Evolutionary conservation across 2,113 vertebrate genomes (phyloP).

Genomic region (Dicentrarchus labrax): DNA sequence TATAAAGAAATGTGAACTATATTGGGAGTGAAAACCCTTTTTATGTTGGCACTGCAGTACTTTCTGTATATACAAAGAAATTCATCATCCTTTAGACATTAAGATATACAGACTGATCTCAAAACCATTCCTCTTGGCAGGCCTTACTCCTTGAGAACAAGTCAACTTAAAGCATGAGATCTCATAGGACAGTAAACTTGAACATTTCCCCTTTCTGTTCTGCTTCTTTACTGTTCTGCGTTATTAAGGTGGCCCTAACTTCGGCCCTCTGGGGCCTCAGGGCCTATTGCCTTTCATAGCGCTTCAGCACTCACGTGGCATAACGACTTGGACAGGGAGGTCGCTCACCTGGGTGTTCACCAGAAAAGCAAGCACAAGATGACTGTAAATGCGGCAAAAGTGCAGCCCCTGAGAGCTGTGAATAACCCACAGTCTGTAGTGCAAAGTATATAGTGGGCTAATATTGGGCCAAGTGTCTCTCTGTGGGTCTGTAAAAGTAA

Average conservation of each 20-base stretch:
- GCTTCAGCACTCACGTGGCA: constrained; percentile 49
- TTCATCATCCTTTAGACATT: constrained; percentile 4
- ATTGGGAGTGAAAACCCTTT: not conserved
- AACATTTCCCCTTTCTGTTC: constrained; percentile 46
- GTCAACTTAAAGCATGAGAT: constrained; percentile 27
- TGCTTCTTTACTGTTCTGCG: constrained; percentile 20
- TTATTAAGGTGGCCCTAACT: constrained; percentile 8
- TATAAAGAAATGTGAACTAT: constrained; percentile 15
- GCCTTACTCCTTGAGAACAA: constrained; percentile 25
- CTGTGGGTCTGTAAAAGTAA: constrained; percentile 57
- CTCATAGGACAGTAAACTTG: constrained; percentile 23
- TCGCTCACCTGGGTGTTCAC: constrained; percentile 50
- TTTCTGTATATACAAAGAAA: not conserved
- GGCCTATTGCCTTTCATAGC: constrained; percentile 61
- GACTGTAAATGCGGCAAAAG: constrained; percentile 32
- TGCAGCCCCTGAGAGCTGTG: constrained; percentile 54
- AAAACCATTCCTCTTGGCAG: constrained; percentile 43
- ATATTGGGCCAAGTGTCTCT: constrained; percentile 25
- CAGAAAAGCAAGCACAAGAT: constrained; percentile 43
- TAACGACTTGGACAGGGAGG: constrained; percentile 41
- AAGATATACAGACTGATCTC: constrained; percentile 15
- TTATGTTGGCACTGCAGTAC: not conserved
- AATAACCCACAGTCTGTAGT: constrained; percentile 34
- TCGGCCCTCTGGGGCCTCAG: not conserved
- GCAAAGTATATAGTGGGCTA: constrained; percentile 34